Conservation (phyloP, 2,113 vertebrate genomes). For the Collichthys lucidus region DNA sequence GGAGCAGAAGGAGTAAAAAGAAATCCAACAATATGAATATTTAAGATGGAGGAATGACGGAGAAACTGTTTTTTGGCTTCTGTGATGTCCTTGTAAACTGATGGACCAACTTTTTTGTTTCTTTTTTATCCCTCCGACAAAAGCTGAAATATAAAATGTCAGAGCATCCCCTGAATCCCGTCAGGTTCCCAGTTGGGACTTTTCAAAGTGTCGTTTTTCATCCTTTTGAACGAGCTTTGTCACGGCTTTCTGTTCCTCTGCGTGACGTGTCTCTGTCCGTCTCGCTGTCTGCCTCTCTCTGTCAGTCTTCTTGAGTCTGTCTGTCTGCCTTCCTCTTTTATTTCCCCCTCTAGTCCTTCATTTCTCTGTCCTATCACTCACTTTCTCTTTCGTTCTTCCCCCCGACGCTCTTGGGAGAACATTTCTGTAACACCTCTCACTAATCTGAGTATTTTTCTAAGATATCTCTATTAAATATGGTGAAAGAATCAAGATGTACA, state of each 20-base stretch:
- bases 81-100: neutral
- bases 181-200: conserved; percentile 21
- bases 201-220: conserved; percentile 44
- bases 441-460: neutral
- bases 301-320: conserved; percentile 29
- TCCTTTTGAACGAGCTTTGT: conserved; percentile 38
- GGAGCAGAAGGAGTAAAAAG: neutral
- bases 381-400: neutral
- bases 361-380: conserved; percentile 31
- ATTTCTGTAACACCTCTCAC: neutral
- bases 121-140: neutral
- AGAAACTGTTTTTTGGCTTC: neutral
- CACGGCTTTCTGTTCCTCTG: conserved; percentile 29
- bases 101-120: neutral
- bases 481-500: neutral
- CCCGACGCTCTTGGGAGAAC: neutral
- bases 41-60: neutral
- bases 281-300: conserved; percentile 21
- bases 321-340: neutral
- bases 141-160: neutral
- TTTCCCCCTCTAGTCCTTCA: neutral
- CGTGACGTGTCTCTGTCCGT: conserved; percentile 34
- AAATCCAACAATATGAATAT: too few relatives aligned
- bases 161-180: conserved; percentile 13
- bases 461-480: neutral